phyloP scores from a whole-genome alignment of 1,140 invertebrate genomes.

The Carcinoscorpius rotundicauda region DNA sequence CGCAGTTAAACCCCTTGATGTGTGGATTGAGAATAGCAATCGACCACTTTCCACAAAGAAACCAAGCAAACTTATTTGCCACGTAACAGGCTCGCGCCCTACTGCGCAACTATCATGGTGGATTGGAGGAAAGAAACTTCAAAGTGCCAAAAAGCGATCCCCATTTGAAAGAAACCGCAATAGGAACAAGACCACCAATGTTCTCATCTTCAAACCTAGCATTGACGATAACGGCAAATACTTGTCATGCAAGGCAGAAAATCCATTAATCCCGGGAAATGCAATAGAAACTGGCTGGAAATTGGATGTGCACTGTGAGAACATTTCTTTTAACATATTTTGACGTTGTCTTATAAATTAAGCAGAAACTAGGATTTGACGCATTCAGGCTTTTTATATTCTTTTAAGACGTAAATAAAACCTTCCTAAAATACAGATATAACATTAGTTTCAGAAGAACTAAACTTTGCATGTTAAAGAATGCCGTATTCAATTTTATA shows the following conservation, averaged over 20 bases:
- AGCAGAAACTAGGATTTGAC: too few relatives aligned
- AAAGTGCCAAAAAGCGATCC: background rate
- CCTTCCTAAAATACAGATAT: too few relatives aligned
- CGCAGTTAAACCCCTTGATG: conserved; percentile 51
- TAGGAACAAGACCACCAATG: conserved; percentile 20
- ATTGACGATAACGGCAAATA: conserved; percentile 70
- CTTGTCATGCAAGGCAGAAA: conserved; percentile 67
- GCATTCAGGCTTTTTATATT: too few relatives aligned
- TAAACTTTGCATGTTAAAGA: too few relatives aligned
- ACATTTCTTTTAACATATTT: background rate
- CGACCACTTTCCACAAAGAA: conserved; percentile 24
- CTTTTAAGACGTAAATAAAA: too few relatives aligned
- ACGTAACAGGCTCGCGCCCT: conserved; percentile 24
- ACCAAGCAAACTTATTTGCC: conserved; percentile 23
- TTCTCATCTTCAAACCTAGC: conserved; percentile 37
- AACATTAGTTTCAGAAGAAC: too few relatives aligned
- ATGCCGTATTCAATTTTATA: too few relatives aligned
- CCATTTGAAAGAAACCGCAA: conserved; percentile 19
- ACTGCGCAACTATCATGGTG: conserved; percentile 27
- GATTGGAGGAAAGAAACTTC: conserved; percentile 21
- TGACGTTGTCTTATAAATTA: background rate
- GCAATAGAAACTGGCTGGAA: conserved; percentile 67
- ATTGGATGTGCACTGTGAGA: conserved; percentile 72
- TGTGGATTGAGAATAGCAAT: conserved; percentile 43
- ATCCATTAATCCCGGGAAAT: conserved; percentile 44